Base-by-base conservation (phyloP, 2,113 vertebrate species). In the Rhipidura dahli region DNA sequence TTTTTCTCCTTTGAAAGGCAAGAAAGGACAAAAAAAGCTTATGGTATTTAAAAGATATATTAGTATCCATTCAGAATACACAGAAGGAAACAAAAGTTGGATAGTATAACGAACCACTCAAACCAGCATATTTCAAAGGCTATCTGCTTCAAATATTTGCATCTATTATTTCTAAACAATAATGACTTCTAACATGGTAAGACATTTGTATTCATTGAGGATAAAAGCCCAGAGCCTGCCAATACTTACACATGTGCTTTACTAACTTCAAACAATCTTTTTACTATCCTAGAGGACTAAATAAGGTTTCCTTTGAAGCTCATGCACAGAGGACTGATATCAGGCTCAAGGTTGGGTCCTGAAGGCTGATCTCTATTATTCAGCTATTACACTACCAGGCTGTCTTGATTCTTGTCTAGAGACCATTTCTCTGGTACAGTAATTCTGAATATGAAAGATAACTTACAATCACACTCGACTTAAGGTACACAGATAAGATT, bases 231-330 rank as follows among this genome's bases (percentile, higher is more conserved):
- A 64, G 56, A 91, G 93, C 83, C 89, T 95, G 83, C 61, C 83
- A 94, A 76, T 82, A 89, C 83, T 94, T 95, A 92, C 91, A 91
- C 80, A 37, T 57, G 77, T 87, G 93, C 77, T 93, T 82, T 91
- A 84, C 83, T 87, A 84, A 90, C 89, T 95, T 95, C 93, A 97
- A 97, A 94, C 86, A 94, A 91, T 73, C 87, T 87, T 94, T 94
- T 82, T 64, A 89, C 93, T 94, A 65, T 94, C 83, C 91, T 95
- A 71, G 65, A 95, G 91, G 91, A 95, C 91, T 91, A 95, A 92
- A 90, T 92, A 94, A 37, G 60, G 87, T 89, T 96, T 92, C 57
- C 76, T 96, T 96, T 94, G 96, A 96, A 94, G 89, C 65, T 87
- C 77, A 37, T n/a, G 77, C 59, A 88, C 51, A 88, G 87, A 96